These are phyloP conservation scores for Anas platyrhynchos DNA, from an alignment of 2,113 vertebrate species.

Conservation along the genomic window DNA sequence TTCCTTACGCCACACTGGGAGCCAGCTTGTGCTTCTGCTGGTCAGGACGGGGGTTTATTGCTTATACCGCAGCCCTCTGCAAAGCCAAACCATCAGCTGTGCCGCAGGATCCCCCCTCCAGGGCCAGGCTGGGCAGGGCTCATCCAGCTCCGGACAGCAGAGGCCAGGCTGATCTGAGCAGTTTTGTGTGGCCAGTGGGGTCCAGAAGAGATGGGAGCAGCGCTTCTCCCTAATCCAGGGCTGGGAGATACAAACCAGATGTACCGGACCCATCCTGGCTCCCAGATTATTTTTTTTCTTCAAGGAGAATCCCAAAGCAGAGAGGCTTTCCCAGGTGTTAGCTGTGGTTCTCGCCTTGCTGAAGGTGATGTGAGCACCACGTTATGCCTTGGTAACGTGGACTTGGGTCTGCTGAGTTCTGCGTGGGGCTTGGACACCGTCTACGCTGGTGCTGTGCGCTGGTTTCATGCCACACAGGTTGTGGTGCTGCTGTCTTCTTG, in stretches of 20 bases:
- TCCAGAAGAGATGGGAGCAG: no score
- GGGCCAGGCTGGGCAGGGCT: no score
- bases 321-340: not conserved
- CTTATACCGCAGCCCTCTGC: not conserved
- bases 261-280: not conserved
- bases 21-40: not conserved
- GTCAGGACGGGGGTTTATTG: not conserved
- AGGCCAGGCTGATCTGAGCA: no score
- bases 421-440: not conserved
- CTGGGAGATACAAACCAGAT: no score
- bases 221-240: no score
- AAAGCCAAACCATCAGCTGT: no score
- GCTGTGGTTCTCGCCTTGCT: rapidly evolving
- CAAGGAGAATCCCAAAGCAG: not conserved
- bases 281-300: not conserved
- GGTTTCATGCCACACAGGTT: not conserved
- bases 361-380: not conserved
- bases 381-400: no score
- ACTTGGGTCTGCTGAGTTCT: no score
- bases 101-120: no score
- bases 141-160: no score
- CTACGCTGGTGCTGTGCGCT: not conserved
- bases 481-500: not conserved
- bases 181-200: no score
- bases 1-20: not conserved